Base-by-base conservation (phyloP, 2,797 vertebrate species). In the Lagorchestes hirsutus region DNA sequence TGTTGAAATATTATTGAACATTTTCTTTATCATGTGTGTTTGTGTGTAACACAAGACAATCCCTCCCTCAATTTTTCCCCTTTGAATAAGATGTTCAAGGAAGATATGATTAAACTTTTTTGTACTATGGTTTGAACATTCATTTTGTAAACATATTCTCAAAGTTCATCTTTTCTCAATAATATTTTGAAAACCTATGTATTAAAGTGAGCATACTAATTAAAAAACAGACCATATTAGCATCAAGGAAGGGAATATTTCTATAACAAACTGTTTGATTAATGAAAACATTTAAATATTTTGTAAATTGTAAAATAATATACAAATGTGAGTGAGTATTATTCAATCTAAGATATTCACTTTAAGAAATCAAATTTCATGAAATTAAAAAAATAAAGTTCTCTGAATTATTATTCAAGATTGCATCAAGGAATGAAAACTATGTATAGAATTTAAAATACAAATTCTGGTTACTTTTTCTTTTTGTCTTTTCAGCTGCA, bases 81-180 rank as follows among this genome's bases (percentile, higher is more conserved):
- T 96, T 52, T 82, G 90, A 1, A 54, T 27, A 93, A 95, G 34
- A 62, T 91, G 56, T 31, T 93, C 55, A 0, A 14, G 95, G 56
- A 95, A 97, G 58, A 34, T 34, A 96, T 54, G 94, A 95, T 92
- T 93, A 94, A 56, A 67, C 46, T 55, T 18, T 74, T 94, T 92
- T 97, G 74, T 4, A 97, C 46, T 97, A 96, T 62, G 0, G 1
- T 55, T 95, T 28, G 95, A 87, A 95, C 1, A 1, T 90, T 94
- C 55, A 91, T 2, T 16, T 58, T 96, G 87, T 59, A 3, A 3
- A 96, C 87, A 92, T 90, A 50, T 10, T 94, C 1, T 54, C 28
- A 54, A 96, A 92, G 0, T 46, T 82, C 67, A 82, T 74, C 0
- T 96, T 94, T 96, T 90, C 34, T 31, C 2, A 11, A 90, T 95